Evolutionary conservation across 2,888 invertebrate species (phyloP), one percentile per base, ranked within the genome.

Genomic region (Polietes domitor): DNA sequence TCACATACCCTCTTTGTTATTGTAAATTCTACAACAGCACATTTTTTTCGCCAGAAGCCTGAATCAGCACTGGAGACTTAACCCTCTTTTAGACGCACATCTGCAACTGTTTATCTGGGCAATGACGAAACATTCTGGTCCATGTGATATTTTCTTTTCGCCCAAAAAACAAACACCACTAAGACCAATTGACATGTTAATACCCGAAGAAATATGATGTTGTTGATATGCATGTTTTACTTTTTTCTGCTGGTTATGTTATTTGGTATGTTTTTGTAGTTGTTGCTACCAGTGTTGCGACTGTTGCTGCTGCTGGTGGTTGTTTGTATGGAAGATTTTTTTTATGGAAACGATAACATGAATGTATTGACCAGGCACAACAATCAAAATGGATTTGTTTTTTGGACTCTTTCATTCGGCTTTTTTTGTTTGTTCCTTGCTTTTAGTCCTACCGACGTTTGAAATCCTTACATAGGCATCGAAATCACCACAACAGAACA

Each of bases 151-250:
- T 26, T 43, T 41, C 24, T 43, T 43, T 15, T 21, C 41, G 21
- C 12, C 15, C 21, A 65, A 32, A 9, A 65, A 68, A 63, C 50
- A 75, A 78, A 55, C 6, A 68, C 63, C 71, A 55, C 63, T 80
- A 83, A 83, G 77, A 77, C 77, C 74, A 77, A 80, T 80, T 83
- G 83, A 83, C 83, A 83, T 53, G 83, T 74, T 83, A 83, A 83
- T 80, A 71, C 74, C 80, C 24, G 37, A 77, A 77, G 83, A 77
- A 77, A 80, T 83, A 83, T 83, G 61, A 74, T 77, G 83, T 77
- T 76, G 76, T 73, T 55, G 76, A 83, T 83, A 80, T 47, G 58
- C 76, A 32, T 41, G 65, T 53, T 50, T 43, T 50, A 21, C 58
- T n/a, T 43, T 53, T 83, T 73, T 83, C n/a, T 79, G 43, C 21